Conservation (phyloP, 2,113 vertebrate species). For the Phalacrocorax pelagicus region DNA sequence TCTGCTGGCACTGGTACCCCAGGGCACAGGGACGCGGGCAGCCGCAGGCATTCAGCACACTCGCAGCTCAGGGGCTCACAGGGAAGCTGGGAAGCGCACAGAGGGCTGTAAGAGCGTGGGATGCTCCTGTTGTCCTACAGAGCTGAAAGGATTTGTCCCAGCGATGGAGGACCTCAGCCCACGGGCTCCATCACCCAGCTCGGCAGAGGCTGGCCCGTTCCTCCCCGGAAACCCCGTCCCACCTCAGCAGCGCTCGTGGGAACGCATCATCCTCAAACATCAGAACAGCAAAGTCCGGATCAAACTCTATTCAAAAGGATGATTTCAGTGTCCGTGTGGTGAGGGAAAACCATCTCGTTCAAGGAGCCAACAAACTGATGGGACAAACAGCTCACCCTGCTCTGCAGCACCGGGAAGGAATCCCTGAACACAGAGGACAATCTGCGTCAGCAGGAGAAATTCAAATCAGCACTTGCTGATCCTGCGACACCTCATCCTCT, state of each 20-base stretch:
- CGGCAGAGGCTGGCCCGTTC: neutral
- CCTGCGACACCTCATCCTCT: neutral
- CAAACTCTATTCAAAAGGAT: neutral
- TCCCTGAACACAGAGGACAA: neutral
- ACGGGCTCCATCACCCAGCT: accelerated
- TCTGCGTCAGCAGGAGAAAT: neutral
- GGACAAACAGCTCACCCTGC: neutral
- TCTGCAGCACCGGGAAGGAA: accelerated
- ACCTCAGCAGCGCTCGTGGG: accelerated
- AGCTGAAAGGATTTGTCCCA: neutral
- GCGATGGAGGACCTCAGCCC: neutral
- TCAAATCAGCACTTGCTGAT: neutral
- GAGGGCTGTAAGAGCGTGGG: accelerated
- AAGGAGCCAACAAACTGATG: accelerated
- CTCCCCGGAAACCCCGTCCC: neutral
- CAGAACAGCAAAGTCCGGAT: neutral
- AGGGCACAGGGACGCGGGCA: neutral
- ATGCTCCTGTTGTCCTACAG: neutral
- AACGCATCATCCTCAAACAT: accelerated
- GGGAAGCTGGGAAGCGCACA: accelerated
- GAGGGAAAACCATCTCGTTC: neutral
- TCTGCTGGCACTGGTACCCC: neutral
- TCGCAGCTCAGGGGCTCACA: neutral
- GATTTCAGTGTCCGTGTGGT: neutral
- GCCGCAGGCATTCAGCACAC: accelerated